These are phyloP conservation scores for Tenrec ecaudatus DNA, from an alignment of 2,113 vertebrate species.

Conservation along the genomic window DNA sequence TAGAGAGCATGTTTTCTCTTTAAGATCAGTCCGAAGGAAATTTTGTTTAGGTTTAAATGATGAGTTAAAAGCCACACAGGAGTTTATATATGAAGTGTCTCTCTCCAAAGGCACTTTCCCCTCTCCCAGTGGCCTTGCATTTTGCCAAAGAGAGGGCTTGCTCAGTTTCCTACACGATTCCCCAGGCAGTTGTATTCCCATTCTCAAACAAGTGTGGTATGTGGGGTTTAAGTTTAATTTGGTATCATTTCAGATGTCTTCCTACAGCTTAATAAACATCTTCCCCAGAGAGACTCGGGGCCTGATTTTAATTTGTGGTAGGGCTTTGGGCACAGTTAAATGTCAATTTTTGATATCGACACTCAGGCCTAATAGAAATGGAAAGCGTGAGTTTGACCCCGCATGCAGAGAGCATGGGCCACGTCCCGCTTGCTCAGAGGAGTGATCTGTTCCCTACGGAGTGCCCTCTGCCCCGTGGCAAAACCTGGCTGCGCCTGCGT, in stretches of 20 bases:
- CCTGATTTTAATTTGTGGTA: constrained; percentile 88
- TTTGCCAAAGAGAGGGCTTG: constrained; percentile 74
- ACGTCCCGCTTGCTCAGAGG: not conserved
- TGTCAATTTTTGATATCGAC: constrained; percentile 82
- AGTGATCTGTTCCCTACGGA: constrained; percentile 62
- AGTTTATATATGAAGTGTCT: constrained; percentile 41
- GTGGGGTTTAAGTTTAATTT: constrained; percentile 82
- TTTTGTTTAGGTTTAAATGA: constrained; percentile 58
- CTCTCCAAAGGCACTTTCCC: constrained; percentile 73
- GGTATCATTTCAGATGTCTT: constrained; percentile 85
- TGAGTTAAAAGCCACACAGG: constrained; percentile 56
- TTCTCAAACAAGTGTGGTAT: constrained; percentile 71
- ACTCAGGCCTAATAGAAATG: constrained; percentile 75
- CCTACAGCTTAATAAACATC: constrained; percentile 79
- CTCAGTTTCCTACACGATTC: constrained; percentile 83
- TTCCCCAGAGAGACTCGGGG: constrained; percentile 75
- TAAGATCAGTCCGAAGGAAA: constrained; percentile 51
- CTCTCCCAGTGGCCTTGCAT: constrained; percentile 75
- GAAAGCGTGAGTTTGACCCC: constrained; percentile 81
- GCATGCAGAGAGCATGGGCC: constrained; percentile 55
- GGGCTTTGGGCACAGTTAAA: constrained; percentile 85
- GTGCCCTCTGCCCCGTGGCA: not conserved
- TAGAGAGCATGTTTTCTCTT: constrained; percentile 56
- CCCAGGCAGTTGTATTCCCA: constrained; percentile 74
- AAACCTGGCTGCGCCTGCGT: constrained; percentile 36